These are phyloP conservation scores for Phoxinus phoxinus DNA, from an alignment of 2,113 vertebrate species.

Conservation along the genomic window DNA sequence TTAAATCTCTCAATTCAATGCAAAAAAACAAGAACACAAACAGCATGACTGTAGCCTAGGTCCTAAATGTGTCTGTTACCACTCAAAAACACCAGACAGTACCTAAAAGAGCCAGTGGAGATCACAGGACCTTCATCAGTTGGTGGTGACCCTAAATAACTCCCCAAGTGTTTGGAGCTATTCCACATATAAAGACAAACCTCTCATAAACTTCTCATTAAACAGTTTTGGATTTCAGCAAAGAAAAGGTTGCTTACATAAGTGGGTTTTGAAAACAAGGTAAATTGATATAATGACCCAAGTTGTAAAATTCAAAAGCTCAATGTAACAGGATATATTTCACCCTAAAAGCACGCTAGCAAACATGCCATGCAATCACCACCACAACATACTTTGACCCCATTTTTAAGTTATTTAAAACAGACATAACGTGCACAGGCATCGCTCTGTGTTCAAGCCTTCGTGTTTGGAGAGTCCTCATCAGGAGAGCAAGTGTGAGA, in stretches of 20 bases:
- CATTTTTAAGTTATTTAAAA: neutral
- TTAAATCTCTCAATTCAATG: neutral
- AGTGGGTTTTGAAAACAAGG: neutral
- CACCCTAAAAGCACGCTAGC: neutral
- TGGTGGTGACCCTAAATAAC: neutral
- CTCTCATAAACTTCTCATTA: neutral
- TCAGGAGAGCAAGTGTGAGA: conserved; percentile 2
- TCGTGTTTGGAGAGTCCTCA: conserved; percentile 1
- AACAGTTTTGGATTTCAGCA: neutral
- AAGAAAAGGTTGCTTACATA: neutral
- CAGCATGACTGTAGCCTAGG: neutral
- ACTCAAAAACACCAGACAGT: neutral
- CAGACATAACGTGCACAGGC: neutral
- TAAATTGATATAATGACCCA: neutral
- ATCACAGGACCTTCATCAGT: neutral
- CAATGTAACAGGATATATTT: conserved; percentile 5
- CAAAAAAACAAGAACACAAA: neutral
- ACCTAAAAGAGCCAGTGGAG: neutral
- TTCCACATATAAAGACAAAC: neutral
- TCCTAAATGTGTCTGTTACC: neutral
- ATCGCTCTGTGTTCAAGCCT: neutral
- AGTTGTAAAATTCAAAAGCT: conserved; percentile 39
- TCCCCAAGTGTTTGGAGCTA: neutral
- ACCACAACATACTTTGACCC: neutral
- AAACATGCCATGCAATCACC: conserved; percentile 6